phyloP scores from a whole-genome alignment of 2,888 invertebrate genomes.

The Lasioglossum calceatum region DNA sequence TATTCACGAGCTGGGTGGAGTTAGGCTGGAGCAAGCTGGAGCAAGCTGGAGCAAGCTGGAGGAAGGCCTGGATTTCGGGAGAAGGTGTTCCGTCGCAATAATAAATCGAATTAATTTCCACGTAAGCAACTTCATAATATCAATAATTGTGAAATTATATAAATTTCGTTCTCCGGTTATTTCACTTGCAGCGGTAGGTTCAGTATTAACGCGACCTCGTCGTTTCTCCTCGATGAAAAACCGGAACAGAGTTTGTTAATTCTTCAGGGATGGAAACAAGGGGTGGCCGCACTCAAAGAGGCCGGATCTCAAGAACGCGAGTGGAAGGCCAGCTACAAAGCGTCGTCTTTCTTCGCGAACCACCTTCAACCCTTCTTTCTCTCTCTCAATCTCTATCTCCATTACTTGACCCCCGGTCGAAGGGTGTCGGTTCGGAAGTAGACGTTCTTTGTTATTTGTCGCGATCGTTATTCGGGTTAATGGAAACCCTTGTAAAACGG shows the following conservation, averaged over 20 bases:
- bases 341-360: slow-evolving; percentile 9
- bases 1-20: neutral
- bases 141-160: no score
- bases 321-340: neutral
- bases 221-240: neutral
- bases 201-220: neutral
- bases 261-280: neutral
- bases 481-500: neutral
- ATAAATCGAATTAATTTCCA: no score
- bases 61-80: neutral
- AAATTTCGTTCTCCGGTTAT: no score
- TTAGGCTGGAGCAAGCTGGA: neutral
- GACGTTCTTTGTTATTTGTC: slow-evolving; percentile 3
- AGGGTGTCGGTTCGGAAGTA: slow-evolving; percentile 7
- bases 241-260: neutral
- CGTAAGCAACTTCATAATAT: no score
- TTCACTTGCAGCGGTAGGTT: no score
- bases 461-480: slow-evolving; percentile 28
- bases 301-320: neutral
- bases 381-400: neutral
- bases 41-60: neutral
- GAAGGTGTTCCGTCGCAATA: neutral
- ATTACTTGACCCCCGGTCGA: slow-evolving; percentile 4
- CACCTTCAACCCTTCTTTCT: neutral
- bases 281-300: neutral